These are phyloP conservation scores for Scaptomyza parva DNA, from an alignment of 2,888 invertebrate genomes.

Conservation along the genomic window DNA sequence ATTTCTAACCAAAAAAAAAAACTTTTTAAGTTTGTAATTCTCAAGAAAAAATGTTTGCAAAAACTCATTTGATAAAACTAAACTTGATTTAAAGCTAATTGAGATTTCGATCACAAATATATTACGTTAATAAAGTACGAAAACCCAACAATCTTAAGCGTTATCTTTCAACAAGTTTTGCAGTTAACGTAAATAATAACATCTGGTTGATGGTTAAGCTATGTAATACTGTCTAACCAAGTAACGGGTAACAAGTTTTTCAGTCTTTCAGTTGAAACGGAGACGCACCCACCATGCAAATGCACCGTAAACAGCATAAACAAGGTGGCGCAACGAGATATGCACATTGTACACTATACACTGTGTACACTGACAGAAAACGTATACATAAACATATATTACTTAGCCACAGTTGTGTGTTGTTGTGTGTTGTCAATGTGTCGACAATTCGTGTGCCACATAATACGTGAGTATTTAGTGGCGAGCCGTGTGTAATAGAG, in stretches of 20 bases:
- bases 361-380: slow-evolving; percentile 64
- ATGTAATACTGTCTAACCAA: neutral
- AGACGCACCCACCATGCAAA: slow-evolving; percentile 54
- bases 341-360: slow-evolving; percentile 31
- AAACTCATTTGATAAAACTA: no score
- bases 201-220: neutral
- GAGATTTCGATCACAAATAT: no score
- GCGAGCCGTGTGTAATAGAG: slow-evolving; percentile 2
- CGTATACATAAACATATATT: neutral
- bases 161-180: neutral
- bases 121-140: no score
- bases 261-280: slow-evolving; percentile 19
- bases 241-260: slow-evolving; percentile 39
- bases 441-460: neutral
- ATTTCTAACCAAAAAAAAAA: slow-evolving; percentile 7
- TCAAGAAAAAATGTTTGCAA: no score
- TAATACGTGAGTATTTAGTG: slow-evolving; percentile 22
- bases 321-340: slow-evolving; percentile 56
- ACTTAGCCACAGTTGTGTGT: slow-evolving; percentile 13
- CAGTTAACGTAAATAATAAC: neutral
- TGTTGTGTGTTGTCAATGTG: slow-evolving; percentile 50
- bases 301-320: slow-evolving; percentile 55
- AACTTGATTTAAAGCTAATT: no score
- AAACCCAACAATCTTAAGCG: neutral
- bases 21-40: neutral